Evolutionary conservation across 1,140 invertebrate genomes (phyloP).

Genomic region (Pseudomyrmex concolor): DNA sequence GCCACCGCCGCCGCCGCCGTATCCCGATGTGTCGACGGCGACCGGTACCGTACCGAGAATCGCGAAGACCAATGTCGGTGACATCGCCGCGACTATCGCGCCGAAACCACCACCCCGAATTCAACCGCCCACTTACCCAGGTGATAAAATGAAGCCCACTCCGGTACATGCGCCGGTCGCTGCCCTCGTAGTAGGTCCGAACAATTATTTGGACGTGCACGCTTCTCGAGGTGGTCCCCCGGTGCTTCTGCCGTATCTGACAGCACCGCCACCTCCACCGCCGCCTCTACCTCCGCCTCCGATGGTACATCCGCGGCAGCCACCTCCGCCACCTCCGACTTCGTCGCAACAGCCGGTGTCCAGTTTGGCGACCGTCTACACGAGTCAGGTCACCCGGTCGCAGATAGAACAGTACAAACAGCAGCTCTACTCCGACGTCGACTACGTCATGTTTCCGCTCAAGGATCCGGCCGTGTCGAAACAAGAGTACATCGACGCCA

Average conservation of each 20-base stretch:
- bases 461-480: conserved; percentile 95
- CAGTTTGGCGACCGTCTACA: conserved; percentile 87
- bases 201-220: conserved; percentile 89
- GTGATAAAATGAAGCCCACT: conserved; percentile 86
- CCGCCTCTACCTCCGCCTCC: conserved; percentile 84
- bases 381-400: conserved; percentile 89
- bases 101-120: conserved; percentile 82
- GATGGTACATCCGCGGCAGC: conserved; percentile 82
- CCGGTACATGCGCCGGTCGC: conserved; percentile 83
- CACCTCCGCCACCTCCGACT: conserved; percentile 85
- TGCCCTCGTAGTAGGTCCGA: conserved; percentile 87
- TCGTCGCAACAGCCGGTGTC: conserved; percentile 84
- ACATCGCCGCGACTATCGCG: conserved; percentile 26
- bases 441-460: conserved; percentile 95
- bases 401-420: conserved; percentile 94
- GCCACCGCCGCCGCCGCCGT: conserved; percentile 86
- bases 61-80: conserved; percentile 13
- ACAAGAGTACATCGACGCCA: conserved; percentile 95
- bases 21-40: conserved; percentile 82
- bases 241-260: conserved; percentile 87
- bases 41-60: conserved; percentile 55
- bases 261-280: conserved; percentile 84
- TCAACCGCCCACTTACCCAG: conserved; percentile 84
- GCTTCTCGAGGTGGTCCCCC: conserved; percentile 86
- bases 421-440: conserved; percentile 94